Base-by-base conservation (phyloP, 1,140 invertebrate species). In the Thalassaphorura encarpata region DNA sequence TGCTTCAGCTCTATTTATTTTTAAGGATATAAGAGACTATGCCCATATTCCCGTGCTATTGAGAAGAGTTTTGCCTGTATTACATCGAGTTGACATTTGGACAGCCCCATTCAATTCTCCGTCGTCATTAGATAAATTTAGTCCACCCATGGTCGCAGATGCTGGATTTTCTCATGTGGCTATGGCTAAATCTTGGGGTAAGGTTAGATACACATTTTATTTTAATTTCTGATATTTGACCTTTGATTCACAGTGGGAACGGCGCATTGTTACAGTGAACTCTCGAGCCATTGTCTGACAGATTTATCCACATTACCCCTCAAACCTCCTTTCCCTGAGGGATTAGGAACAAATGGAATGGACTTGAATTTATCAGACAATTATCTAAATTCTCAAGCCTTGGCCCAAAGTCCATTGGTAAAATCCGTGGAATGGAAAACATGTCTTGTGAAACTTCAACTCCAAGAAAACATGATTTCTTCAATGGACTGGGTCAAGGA, bases 1-100 rank as follows among this genome's bases (percentile, higher is more conserved):
- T n/a, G n/a, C 33, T 39, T 13, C 33, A 39, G 33, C n/a, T 8
- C n/a, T 11, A 11, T n/a, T 36, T n/a, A 8, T 8, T 36, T 36
- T n/a, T n/a, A 36, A 56, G 53, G 62, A 64, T 56, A 43, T 64
- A 26, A 39, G 58, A 0, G 58, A 64, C 47, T 43, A 58, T 36
- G 15, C 41, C 4, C 55, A 64, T 40, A 56, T 64, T 45, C 62
- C 58, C 23, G 19, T 53, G 29, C 33, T 64, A 15, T n/a, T 61
- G 4, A 36, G 19, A 15, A 42, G 41, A 45, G 39, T 28, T n/a
- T 41, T 64, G 13, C 55, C 58, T 16, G 15, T 26, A 6, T n/a
- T 64, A 23, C 48, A 52, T 3, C 11, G 48, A 19, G 46, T 64
- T 4, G 62, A 60, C 21, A 42, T 49, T 41, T 64, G 62, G 62